Evolutionary conservation across 2,113 vertebrate genomes (phyloP).

Genomic region (Nansenia antarctica): DNA sequence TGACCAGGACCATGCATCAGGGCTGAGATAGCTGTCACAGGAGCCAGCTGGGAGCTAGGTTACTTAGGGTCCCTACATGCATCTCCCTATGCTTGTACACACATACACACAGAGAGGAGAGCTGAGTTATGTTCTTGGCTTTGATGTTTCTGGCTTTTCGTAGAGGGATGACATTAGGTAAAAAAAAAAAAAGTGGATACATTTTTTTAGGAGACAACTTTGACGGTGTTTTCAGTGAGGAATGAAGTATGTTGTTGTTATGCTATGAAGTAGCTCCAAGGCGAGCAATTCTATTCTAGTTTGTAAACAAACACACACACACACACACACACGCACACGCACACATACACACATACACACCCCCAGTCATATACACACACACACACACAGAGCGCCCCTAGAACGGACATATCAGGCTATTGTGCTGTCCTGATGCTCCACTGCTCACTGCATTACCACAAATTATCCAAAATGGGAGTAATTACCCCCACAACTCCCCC

Average conservation of each 20-base stretch:
- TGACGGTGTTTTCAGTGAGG: slow-evolving; percentile 20
- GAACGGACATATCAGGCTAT: slow-evolving; percentile 23
- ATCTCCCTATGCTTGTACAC: too few relatives aligned
- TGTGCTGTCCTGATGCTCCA: slow-evolving; percentile 32
- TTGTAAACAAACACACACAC: neutral
- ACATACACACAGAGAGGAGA: slow-evolving; percentile 27
- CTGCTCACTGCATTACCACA: slow-evolving; percentile 43
- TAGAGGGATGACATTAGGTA: too few relatives aligned
- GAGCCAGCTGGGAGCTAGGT: too few relatives aligned
- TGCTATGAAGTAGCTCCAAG: slow-evolving; percentile 22
- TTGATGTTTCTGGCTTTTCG: too few relatives aligned
- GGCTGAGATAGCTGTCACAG: slow-evolving; percentile 19
- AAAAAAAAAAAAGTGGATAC: slow-evolving; percentile 32
- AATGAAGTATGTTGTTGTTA: neutral
- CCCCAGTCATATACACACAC: neutral
- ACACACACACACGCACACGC: neutral
- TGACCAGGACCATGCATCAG: slow-evolving; percentile 38
- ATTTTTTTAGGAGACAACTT: slow-evolving; percentile 19
- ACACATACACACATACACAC: neutral
- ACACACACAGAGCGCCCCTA: neutral
- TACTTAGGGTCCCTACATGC: slow-evolving; percentile 1
- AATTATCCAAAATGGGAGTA: slow-evolving; percentile 53
- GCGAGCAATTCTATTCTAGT: slow-evolving; percentile 21
- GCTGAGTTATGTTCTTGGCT: slow-evolving; percentile 5
- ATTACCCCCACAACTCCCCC: slow-evolving; percentile 35